Base-by-base conservation (phyloP, 2,888 invertebrate genomes). In the Clepsis dumicolana region DNA sequence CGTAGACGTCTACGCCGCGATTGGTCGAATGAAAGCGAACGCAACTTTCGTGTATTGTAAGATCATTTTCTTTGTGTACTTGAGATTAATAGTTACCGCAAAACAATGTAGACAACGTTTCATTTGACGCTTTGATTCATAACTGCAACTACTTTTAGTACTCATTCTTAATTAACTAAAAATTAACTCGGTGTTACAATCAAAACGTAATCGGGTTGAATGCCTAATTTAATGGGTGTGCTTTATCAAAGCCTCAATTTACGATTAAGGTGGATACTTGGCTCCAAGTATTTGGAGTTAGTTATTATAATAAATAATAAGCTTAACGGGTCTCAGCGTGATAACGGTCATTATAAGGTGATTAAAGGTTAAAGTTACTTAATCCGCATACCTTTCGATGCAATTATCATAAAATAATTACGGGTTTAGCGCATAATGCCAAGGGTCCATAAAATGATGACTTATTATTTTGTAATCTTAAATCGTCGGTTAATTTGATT, bases 1-100 rank as follows among this genome's bases (percentile, higher is more conserved):
- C 89, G 91, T 91, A 91, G 91, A 82, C 84, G 82, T 83, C 89
- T 88, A 88, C 89, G 84, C 87, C 85, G 83, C 86, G 87, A 88
- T 87, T 87, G 86, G 84, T 75, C 80, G 41, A 57, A 63, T 44
- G 66, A 59, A 69, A 61, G 59, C 29, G 54, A 74, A 74, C 64
- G 75, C 75, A 77, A 78, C 80, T 73, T 67, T 67, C 57, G 50
- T 57, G 62, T 66, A 27, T 50, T 54, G 53, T 10, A 10, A 16
- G 16, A 61, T 1, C 14, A 12, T 32, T 38, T 38, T 56, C 29
- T 50, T 57, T 57, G 38, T 50, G 41, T 44, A 61, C 35, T 56
- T 35, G 25, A 50, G 29, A 14, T 50, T 50, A 16, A 25, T 57
- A 18, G 8, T 44, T 16, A n/a, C 5, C 7, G 2, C 44, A 7